Evolutionary conservation across 2,888 invertebrate genomes (phyloP), one percentile per base, ranked within the genome.

Genomic region (Noctua fimbriata): DNA sequence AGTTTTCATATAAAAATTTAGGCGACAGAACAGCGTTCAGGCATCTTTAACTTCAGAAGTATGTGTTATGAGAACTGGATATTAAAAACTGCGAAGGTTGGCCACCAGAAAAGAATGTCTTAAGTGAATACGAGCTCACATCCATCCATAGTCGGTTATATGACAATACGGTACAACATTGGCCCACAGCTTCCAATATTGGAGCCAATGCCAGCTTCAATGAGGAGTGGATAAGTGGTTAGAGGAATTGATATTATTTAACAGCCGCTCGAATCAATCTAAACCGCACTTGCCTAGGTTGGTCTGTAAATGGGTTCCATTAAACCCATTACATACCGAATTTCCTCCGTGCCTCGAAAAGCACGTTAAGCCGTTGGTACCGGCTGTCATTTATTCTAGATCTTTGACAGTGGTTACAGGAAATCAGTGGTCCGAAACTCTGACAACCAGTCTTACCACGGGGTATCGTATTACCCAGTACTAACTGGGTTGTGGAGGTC

Each of bases 1-100:
- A 81, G 66, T 81, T 84, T 52, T 66, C 18, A 55, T 58, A 69
- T 71, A 69, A 73, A 69, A 73, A 77, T 83, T 77, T 1, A 70
- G 65, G 67, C 36, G 44, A 21, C 32, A 67, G 55, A 85, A 52
- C 65, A 28, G 28, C 28, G 58, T 67, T 75, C 18, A 60, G 55
- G 63, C 71, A 66, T 75, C 36, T 66, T 66, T 28, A 21, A 14
- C 24, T 81, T 71, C 24, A 18, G 9, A 70, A 70, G 41, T 55
- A 44, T 52, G 63, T 52, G 58, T 65, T 69, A 14, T 28, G 36
- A 73, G 28, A 24, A 58, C 41, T 69, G 55, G 69, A 76, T 69
- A 82, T 82, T 82, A 82, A 85, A 78, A 81, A 70, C 55, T 47
- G 21, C 32, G 7, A 28, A 24, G 12, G 32, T 69, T 28, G 65